Evolutionary conservation across 92 coral and sea anemone species (phyloP).

Genomic region (Epizoanthus ramosus): DNA sequence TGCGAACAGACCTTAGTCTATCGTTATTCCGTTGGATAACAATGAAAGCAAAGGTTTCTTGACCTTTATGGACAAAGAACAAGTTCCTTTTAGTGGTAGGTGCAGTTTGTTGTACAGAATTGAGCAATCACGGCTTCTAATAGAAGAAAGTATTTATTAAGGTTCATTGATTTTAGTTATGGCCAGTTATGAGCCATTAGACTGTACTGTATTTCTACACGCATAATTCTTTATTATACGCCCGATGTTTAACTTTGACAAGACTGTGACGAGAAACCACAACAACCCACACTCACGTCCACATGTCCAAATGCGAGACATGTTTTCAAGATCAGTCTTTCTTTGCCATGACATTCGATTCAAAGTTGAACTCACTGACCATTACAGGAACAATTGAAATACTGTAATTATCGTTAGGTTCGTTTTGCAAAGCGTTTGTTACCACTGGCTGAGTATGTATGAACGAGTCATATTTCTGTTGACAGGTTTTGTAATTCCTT

Average conservation of each 20-base stretch:
- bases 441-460: neutral
- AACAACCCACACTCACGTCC: neutral
- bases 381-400: conserved; percentile 14
- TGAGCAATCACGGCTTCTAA: conserved; percentile 23
- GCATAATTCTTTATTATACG: neutral
- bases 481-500: neutral
- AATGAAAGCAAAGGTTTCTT: conserved; percentile 2
- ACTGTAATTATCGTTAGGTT: neutral
- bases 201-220: neutral
- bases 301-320: neutral
- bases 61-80: conserved; percentile 26
- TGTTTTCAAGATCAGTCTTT: too few relatives aligned
- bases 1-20: neutral
- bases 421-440: neutral
- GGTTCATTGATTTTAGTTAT: conserved; percentile 21
- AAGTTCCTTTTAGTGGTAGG: conserved; percentile 6
- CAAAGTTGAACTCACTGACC: neutral
- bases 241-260: neutral
- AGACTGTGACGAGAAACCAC: neutral
- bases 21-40: neutral
- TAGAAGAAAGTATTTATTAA: conserved; percentile 4
- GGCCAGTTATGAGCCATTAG: neutral
- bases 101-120: conserved; percentile 12
- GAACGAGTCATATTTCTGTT: conserved; percentile 11
- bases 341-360: too few relatives aligned